Conservation (phyloP, 37 sponge, comb jelly and placozoan genomes). For the Axinella damicornis region DNA sequence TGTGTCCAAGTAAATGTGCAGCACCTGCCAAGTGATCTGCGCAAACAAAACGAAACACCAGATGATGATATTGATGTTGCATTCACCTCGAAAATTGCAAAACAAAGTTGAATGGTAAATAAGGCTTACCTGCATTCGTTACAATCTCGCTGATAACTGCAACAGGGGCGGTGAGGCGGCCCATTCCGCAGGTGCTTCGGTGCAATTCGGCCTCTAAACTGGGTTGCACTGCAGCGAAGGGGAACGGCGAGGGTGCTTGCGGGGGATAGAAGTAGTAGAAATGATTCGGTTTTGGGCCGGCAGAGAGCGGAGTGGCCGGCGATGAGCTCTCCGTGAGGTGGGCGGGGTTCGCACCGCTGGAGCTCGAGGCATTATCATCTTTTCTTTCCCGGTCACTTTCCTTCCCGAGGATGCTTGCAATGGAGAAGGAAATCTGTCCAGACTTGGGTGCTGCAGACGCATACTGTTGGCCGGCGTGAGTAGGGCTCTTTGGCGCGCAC, state of each 20-base stretch:
- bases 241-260: neutral
- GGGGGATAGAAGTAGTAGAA: constrained; percentile 42
- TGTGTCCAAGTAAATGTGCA: constrained; percentile 10
- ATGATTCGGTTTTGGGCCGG: neutral
- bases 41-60: too few species aligned
- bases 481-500: neutral
- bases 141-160: constrained; percentile 65
- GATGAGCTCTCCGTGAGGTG: neutral
- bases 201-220: constrained; percentile 24
- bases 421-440: constrained; percentile 49
- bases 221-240: neutral
- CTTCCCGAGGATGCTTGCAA: constrained; percentile 59
- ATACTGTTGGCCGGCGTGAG: neutral
- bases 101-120: too few species aligned
- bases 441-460: constrained; percentile 15
- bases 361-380: neutral
- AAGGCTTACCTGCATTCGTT: constrained; percentile 10
- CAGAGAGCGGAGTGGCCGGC: constrained; percentile 44
- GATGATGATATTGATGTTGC: too few species aligned
- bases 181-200: neutral
- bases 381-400: constrained; percentile 1
- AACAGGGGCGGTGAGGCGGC: constrained; percentile 37
- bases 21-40: constrained; percentile 12
- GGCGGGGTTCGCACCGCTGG: constrained; percentile 9
- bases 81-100: too few species aligned